Base-by-base conservation (phyloP, 2,888 invertebrate genomes). In the Gerris lacustris region DNA sequence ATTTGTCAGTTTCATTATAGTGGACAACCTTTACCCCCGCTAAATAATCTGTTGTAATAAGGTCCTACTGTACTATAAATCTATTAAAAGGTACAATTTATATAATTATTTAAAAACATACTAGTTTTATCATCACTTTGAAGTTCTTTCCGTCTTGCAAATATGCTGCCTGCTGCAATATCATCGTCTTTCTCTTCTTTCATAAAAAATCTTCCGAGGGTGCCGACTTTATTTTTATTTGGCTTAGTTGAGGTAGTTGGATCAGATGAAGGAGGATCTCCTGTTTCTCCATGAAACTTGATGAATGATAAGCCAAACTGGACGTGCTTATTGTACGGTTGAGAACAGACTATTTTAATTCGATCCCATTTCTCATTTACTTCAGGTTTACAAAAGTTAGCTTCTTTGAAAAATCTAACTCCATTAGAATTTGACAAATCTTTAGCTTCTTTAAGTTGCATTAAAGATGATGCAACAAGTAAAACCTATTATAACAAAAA, bases 231-330 rank as follows among this genome's bases (percentile, higher is more conserved):
- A 44, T 55, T 63, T 69, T 76, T 72, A 44, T 63, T 66, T 44
- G 68, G 55, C 64, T 73, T 66, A 72, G 76, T 73, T 31, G 71
- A 55, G 11, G 9, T 9, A 55, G 55, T 55, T 11, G 55, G 15
- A 15, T 55, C 55, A 55, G 9, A 9, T 31, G 31, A 31, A 31
- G 31, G 31, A 31, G 31, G 31, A 31, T 31, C 31, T 31, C 31
- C 31, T 31, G 31, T 31, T 55, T 55, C 55, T 11, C 55, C 17
- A 73, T 86, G 84, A 70, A 93, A 80, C 77, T 87, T 89, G 68
- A 94, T 82, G 80, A 94, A 94, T 0, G 90, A 88, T 15, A 95
- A 79, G 0, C 95, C 95, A 80, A 87, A 95, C 80, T 89, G 85
- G 71, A 87, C 84, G 75, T 87, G 87, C 78, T 86, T 89, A 79